These are phyloP conservation scores for Coilia nasus DNA, from an alignment of 2,797 vertebrate species.

Conservation along the genomic window DNA sequence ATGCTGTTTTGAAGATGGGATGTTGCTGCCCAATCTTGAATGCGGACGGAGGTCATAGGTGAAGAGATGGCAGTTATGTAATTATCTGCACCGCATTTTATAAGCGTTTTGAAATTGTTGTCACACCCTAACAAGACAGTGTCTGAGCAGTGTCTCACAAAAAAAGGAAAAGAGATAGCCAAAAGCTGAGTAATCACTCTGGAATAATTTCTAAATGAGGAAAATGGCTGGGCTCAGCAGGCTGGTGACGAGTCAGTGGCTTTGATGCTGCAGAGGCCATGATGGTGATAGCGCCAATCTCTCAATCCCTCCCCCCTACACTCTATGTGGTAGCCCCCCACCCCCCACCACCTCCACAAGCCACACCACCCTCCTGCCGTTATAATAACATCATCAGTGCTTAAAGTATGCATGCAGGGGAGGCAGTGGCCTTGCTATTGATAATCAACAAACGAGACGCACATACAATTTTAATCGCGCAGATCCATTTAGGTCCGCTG, in stretches of 20 bases:
- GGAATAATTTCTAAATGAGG: slow-evolving; percentile 54
- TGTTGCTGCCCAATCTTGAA: background rate
- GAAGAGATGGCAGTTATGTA: background rate
- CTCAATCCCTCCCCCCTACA: background rate
- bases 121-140: background rate
- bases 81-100: slow-evolving; percentile 1
- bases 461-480: slow-evolving; percentile 40
- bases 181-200: slow-evolving; percentile 48
- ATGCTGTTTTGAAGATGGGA: background rate
- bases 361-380: slow-evolving; percentile 26
- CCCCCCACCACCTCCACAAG: background rate
- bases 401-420: slow-evolving; percentile 30
- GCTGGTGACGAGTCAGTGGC: slow-evolving; percentile 25
- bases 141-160: background rate
- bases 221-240: slow-evolving; percentile 52
- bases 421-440: slow-evolving; percentile 33
- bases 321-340: background rate
- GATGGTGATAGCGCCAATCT: background rate
- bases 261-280: slow-evolving; percentile 23
- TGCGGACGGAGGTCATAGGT: background rate
- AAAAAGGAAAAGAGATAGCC: background rate
- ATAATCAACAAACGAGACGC: slow-evolving; percentile 41
- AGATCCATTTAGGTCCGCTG: slow-evolving; percentile 33
- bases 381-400: slow-evolving; percentile 38
- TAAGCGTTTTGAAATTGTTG: background rate